Evolutionary conservation across 2,797 vertebrate genomes (phyloP).

Genomic region (Sebastes elongatus): DNA sequence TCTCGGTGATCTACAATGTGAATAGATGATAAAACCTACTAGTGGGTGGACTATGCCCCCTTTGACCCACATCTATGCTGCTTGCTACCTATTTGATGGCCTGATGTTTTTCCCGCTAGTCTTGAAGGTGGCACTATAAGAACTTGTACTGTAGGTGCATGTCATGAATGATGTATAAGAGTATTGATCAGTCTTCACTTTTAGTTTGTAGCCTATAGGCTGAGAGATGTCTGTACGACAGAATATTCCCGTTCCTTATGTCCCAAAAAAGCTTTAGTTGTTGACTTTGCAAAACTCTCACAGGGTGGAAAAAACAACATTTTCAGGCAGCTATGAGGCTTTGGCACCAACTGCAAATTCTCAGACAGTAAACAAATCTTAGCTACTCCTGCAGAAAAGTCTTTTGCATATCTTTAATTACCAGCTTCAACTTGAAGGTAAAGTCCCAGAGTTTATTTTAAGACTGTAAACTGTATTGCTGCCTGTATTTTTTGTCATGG

Average conservation of each 20-base stretch:
- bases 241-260: background rate
- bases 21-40: background rate
- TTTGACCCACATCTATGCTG: background rate
- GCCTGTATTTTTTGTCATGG: conserved; percentile 33
- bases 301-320: background rate
- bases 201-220: background rate
- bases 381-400: conserved; percentile 24
- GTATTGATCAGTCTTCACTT: background rate
- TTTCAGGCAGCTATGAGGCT: background rate
- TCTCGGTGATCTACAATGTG: background rate
- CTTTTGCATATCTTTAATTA: conserved; percentile 49
- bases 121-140: background rate
- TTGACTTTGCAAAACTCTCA: conserved; percentile 17
- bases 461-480: conserved; percentile 53
- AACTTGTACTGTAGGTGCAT: background rate
- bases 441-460: conserved; percentile 38
- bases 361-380: conserved; percentile 35
- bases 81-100: background rate
- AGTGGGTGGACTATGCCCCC: background rate
- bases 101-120: background rate
- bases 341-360: conserved; percentile 21
- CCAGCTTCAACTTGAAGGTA: conserved; percentile 32
- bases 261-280: background rate
- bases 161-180: background rate
- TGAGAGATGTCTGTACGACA: background rate